Conservation (phyloP, 2,888 invertebrate species). For the Calameuta idolon region DNA sequence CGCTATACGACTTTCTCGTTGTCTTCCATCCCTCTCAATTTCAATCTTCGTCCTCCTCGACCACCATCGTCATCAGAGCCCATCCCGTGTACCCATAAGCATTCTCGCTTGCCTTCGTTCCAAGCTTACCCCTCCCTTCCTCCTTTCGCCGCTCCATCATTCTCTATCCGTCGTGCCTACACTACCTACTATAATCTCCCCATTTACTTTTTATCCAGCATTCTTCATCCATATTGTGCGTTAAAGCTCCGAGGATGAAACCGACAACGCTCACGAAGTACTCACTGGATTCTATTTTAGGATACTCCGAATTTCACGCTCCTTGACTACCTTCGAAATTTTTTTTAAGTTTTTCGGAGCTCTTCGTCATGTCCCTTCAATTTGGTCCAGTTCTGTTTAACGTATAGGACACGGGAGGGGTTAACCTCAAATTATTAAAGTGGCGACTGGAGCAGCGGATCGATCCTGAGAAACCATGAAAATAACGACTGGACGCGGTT, state of each 20-base stretch:
- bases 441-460: not conserved
- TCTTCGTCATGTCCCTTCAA: not conserved
- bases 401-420: not conserved
- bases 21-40: constrained; percentile 8
- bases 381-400: not conserved
- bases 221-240: not conserved
- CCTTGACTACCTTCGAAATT: not conserved
- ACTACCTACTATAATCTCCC: not conserved
- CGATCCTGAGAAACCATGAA: not conserved
- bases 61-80: not conserved
- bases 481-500: not conserved
- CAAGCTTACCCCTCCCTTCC: not conserved
- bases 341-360: not conserved
- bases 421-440: not conserved
- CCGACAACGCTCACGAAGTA: not conserved
- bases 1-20: constrained; percentile 12
- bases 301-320: not conserved
- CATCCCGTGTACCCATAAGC: not conserved
- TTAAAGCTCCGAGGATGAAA: not conserved
- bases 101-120: not conserved
- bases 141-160: not conserved
- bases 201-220: not conserved
- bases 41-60: not conserved
- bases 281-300: not conserved
- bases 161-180: constrained; percentile 3